Percentiles rank a stretch among this genome's conserved stretches.
phyloP scores from a whole-genome alignment of 2,113 vertebrate species.

The Lophura nycthemera region DNA sequence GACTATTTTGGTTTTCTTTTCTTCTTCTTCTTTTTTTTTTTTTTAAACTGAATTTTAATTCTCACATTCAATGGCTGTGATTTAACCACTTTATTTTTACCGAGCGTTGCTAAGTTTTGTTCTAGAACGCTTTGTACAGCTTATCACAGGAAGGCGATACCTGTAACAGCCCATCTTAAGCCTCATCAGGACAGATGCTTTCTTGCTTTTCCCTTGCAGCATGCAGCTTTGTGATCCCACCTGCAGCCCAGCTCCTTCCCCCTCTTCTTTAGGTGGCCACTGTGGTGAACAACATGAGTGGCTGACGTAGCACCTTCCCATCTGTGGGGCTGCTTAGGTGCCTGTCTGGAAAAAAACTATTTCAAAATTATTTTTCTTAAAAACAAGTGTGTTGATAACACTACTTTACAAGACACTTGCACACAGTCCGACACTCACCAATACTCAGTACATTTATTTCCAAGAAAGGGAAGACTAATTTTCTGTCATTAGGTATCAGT shows the following conservation, averaged over 20 bases:
- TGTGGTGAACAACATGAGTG: background rate
- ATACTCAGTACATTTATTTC: background rate
- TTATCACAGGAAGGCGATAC: background rate
- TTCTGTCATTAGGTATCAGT: background rate
- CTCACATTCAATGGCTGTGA: background rate
- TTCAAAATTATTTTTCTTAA: background rate
- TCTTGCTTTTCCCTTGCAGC: background rate
- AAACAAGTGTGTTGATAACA: background rate
- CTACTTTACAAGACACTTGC: background rate
- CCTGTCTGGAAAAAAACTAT: background rate
- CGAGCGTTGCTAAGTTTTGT: background rate
- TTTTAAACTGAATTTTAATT: background rate
- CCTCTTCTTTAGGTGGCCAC: background rate
- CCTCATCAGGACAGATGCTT: background rate
- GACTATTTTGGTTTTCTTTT: background rate
- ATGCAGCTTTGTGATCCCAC: background rate
- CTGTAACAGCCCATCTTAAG: background rate
- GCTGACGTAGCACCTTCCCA: background rate
- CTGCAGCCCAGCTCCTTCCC: background rate
- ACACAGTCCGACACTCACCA: background rate
- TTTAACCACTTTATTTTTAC: conserved; percentile 26
- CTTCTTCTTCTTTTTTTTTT: background rate
- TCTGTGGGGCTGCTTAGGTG: background rate
- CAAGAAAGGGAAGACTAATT: background rate
- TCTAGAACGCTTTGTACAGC: background rate